Conservation (phyloP, 1,140 invertebrate species). For the Drosophila burlai region DNA sequence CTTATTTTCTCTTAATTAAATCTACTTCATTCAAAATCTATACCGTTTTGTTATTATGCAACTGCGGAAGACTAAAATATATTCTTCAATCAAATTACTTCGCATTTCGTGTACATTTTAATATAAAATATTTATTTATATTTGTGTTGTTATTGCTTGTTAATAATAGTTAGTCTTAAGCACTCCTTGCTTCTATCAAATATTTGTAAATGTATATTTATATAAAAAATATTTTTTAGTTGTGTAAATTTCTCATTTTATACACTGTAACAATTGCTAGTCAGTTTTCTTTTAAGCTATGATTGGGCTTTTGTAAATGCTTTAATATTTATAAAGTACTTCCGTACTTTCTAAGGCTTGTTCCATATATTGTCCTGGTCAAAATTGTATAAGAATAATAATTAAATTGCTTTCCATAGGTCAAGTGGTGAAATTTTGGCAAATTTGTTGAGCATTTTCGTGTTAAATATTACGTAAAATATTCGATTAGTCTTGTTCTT, state of each 20-base stretch:
- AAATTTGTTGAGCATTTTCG: constrained; percentile 30
- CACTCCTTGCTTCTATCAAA: constrained; percentile 24
- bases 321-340: constrained; percentile 40
- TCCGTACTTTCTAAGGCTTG: constrained; percentile 43
- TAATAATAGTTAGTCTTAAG: constrained; percentile 49
- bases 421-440: constrained; percentile 27
- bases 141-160: constrained; percentile 46
- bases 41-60: too few relatives aligned
- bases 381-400: constrained; percentile 8
- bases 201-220: constrained; percentile 21
- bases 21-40: too few relatives aligned
- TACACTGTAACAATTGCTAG: constrained; percentile 60
- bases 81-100: not conserved
- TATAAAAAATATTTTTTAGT: constrained; percentile 45
- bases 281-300: constrained; percentile 21
- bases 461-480: constrained; percentile 2
- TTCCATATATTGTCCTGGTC: constrained; percentile 43
- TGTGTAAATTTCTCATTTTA: constrained; percentile 30
- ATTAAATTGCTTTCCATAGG: constrained; percentile 15
- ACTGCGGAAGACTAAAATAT: too few relatives aligned
- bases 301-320: constrained; percentile 30
- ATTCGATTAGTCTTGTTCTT: constrained; percentile 30
- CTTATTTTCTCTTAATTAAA: too few relatives aligned
- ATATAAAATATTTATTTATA: constrained; percentile 40
- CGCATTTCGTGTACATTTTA: not conserved